phyloP scores from a whole-genome alignment of 2,113 vertebrate genomes.

The Amblyornis subalaris region DNA sequence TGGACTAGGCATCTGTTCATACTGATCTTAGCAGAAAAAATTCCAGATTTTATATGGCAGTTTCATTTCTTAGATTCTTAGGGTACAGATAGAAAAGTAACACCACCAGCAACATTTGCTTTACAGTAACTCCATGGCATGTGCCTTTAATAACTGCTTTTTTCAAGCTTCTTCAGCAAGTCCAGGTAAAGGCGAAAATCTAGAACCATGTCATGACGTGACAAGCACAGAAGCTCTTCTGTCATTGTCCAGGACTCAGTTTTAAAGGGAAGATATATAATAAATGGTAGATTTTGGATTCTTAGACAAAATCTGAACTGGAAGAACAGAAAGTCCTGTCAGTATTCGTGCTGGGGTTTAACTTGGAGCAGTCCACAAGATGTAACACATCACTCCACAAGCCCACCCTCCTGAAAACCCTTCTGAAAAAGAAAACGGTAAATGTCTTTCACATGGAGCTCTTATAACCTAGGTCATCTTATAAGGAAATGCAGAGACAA shows the following conservation, averaged over 20 bases:
- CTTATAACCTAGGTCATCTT: neutral
- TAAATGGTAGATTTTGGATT: neutral
- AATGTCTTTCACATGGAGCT: neutral
- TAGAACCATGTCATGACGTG: neutral
- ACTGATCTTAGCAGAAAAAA: neutral
- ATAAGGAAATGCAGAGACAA: neutral
- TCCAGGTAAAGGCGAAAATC: neutral
- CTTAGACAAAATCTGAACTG: neutral
- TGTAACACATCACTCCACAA: accelerated
- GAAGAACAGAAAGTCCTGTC: neutral
- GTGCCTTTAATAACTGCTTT: neutral
- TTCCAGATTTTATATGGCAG: neutral
- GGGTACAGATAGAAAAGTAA: neutral
- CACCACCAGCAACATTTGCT: neutral
- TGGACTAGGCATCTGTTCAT: neutral
- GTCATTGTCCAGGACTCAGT: neutral
- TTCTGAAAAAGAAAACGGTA: neutral
- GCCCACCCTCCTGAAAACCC: neutral
- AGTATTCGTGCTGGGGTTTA: neutral
- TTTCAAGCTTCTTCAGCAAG: neutral
- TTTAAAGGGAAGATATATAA: neutral
- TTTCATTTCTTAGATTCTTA: neutral
- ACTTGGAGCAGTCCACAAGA: neutral
- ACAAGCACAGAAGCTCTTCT: neutral
- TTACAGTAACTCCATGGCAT: neutral